phyloP scores from a whole-genome alignment of 1,140 invertebrate species.

The Wiebesia pumilae region DNA sequence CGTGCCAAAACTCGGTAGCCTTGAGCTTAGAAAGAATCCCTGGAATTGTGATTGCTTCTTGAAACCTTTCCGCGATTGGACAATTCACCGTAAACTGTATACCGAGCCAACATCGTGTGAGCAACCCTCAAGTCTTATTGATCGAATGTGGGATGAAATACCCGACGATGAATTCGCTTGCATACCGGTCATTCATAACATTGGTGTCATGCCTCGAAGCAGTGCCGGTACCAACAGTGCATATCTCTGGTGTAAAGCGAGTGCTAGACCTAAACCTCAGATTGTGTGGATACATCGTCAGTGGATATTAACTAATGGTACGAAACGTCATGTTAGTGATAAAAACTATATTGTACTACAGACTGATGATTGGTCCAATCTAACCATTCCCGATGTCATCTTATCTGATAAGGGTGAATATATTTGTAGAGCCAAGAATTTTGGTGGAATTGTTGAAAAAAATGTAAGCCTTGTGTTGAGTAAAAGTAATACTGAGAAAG shows the following conservation, averaged over 20 bases:
- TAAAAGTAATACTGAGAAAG: conserved; percentile 70
- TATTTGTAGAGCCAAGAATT: conserved; percentile 89
- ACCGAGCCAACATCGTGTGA: conserved; percentile 82
- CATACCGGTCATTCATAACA: conserved; percentile 81
- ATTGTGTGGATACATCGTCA: conserved; percentile 79
- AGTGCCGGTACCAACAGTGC: conserved; percentile 80
- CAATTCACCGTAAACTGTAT: conserved; percentile 82
- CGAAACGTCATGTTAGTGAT: conserved; percentile 62
- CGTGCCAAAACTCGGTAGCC: conserved; percentile 81
- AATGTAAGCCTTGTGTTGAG: conserved; percentile 82
- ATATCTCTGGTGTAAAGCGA: conserved; percentile 85
- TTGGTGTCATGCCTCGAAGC: conserved; percentile 72
- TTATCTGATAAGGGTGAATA: conserved; percentile 90
- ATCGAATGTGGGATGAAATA: conserved; percentile 83
- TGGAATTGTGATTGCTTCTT: conserved; percentile 93
- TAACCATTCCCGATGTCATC: conserved; percentile 83
- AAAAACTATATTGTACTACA: conserved; percentile 72
- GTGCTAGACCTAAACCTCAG: conserved; percentile 84
- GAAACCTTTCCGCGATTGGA: conserved; percentile 85
- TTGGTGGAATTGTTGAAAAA: conserved; percentile 86
- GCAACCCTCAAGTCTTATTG: conserved; percentile 80
- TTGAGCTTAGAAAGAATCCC: conserved; percentile 87
- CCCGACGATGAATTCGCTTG: conserved; percentile 88
- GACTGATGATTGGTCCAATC: conserved; percentile 82
- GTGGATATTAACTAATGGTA: conserved; percentile 61